These are phyloP conservation scores for Plotosus lineatus DNA, from an alignment of 2,113 vertebrate species.

Conservation along the genomic window DNA sequence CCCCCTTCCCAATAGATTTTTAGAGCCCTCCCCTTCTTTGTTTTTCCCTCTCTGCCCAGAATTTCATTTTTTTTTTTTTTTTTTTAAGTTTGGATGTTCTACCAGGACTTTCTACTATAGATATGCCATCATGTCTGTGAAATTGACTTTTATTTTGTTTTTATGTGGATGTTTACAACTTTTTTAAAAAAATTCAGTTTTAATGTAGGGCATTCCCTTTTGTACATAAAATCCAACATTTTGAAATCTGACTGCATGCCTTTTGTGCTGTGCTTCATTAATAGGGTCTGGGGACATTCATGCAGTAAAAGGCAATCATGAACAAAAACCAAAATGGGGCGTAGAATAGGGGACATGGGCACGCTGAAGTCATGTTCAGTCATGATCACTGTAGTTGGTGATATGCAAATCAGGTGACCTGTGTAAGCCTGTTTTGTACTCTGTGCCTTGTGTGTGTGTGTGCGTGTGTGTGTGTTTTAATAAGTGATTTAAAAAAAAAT, in stretches of 20 bases:
- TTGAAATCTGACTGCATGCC: slow-evolving; percentile 21
- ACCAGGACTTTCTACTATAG: slow-evolving; percentile 41
- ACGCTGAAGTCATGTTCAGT: slow-evolving; percentile 21
- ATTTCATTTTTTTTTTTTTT: background rate
- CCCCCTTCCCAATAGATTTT: slow-evolving; percentile 1
- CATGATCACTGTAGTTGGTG: slow-evolving; percentile 38
- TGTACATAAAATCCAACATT: slow-evolving; percentile 7
- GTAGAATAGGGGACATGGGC: background rate
- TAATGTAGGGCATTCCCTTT: background rate
- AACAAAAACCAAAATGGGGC: slow-evolving; percentile 26
- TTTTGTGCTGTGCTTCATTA: slow-evolving; percentile 40
- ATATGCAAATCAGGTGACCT: slow-evolving; percentile 46
- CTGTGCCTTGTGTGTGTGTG: background rate
- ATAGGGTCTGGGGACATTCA: background rate
- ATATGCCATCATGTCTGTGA: slow-evolving; percentile 38
- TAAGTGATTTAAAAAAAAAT: no score
- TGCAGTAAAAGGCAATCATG: slow-evolving; percentile 42
- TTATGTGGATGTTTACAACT: slow-evolving; percentile 54
- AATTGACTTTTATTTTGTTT: slow-evolving; percentile 38
- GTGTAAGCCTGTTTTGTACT: slow-evolving; percentile 31
- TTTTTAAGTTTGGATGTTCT: slow-evolving; percentile 6
- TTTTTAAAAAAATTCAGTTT: slow-evolving; percentile 5
- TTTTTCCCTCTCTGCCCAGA: background rate
- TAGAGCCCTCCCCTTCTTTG: background rate
- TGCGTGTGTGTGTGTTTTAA: no score